Percentiles rank a stretch among this genome's conserved stretches.
Evolutionary conservation across 92 coral and sea anemone genomes (phyloP).

Genomic region (Siderastrea radians): DNA sequence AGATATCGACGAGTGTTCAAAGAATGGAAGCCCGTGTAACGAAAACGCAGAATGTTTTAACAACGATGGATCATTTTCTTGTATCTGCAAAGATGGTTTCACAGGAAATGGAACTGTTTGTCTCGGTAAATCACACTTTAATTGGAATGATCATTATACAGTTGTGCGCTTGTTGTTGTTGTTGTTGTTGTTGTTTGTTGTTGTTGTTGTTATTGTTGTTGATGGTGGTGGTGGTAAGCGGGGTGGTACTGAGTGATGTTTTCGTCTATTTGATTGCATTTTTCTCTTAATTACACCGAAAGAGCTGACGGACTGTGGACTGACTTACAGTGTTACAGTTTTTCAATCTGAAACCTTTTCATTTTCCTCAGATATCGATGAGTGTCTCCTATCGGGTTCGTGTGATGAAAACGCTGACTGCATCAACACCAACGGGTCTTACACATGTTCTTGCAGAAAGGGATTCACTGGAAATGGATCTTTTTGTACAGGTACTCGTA

Average conservation of each 20-base stretch:
- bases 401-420: slow-evolving; percentile 42
- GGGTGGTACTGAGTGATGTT: no score
- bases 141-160: no score
- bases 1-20: slow-evolving; percentile 48
- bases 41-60: slow-evolving; percentile 57
- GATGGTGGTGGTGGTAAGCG: no score
- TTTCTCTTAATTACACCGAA: no score
- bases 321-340: not conserved
- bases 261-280: no score
- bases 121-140: slow-evolving; percentile 30
- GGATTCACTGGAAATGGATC: slow-evolving; percentile 35
- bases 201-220: not conserved
- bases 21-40: slow-evolving; percentile 47
- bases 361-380: slow-evolving; percentile 19
- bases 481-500: slow-evolving; percentile 1
- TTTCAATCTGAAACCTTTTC: not conserved
- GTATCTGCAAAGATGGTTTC: slow-evolving; percentile 65
- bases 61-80: slow-evolving; percentile 49
- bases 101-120: slow-evolving; percentile 63
- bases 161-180: not conserved
- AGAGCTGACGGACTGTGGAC: not conserved
- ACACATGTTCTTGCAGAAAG: slow-evolving; percentile 27
- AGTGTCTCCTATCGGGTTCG: not conserved
- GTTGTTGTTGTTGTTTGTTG: no score
- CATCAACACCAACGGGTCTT: slow-evolving; percentile 43